phyloP scores from a whole-genome alignment of 2,113 vertebrate species.

The Notarius quadriscutis region DNA sequence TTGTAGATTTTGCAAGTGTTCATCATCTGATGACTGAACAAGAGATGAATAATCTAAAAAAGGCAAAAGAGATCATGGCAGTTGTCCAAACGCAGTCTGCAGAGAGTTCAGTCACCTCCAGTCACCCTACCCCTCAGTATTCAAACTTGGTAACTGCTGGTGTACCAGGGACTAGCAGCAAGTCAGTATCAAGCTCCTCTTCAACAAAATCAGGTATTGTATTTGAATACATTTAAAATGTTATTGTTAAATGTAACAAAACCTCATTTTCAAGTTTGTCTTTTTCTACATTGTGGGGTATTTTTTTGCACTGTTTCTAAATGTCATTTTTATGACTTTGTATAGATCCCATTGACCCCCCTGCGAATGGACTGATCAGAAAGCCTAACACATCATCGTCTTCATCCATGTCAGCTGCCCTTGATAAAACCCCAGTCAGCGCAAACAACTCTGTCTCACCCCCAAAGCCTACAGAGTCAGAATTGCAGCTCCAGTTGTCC shows the following conservation, averaged over 20 bases:
- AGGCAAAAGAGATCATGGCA: conserved; percentile 83
- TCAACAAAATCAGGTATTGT: conserved; percentile 76
- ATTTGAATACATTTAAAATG: not conserved
- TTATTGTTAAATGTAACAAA: not conserved
- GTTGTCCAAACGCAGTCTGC: conserved; percentile 74
- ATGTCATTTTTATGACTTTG: conserved; percentile 39
- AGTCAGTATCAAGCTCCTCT: conserved; percentile 75
- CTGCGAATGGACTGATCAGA: conserved; percentile 85
- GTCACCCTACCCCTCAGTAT: conserved; percentile 78
- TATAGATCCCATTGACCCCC: conserved; percentile 80
- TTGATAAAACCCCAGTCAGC: conserved; percentile 60
- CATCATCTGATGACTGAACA: conserved; percentile 86
- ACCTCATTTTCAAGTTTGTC: not conserved
- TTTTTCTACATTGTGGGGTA: not conserved
- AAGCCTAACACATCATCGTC: conserved; percentile 73
- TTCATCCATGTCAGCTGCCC: conserved; percentile 65
- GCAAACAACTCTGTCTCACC: conserved; percentile 58
- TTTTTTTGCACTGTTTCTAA: not conserved
- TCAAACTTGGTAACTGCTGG: conserved; percentile 82
- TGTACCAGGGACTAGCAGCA: conserved; percentile 81
- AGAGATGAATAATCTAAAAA: conserved; percentile 86
- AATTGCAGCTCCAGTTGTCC: conserved; percentile 47
- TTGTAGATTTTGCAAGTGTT: conserved; percentile 83
- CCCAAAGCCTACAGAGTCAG: conserved; percentile 42
- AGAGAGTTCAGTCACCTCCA: conserved; percentile 77